Evolutionary conservation across 2,113 vertebrate species (phyloP).

Genomic region (Ochotona princeps): DNA sequence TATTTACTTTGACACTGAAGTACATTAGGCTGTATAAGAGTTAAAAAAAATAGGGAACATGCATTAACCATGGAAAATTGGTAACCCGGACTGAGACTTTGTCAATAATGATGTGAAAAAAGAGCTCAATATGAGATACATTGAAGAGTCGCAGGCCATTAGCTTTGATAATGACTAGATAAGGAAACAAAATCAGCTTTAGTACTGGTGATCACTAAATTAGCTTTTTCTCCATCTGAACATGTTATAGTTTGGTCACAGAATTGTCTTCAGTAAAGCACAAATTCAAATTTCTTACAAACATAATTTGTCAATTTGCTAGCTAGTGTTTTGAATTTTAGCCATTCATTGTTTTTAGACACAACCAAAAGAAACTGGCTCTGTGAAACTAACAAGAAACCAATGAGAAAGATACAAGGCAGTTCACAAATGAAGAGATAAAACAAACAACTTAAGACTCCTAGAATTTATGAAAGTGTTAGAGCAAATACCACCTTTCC

Average conservation of each 20-base stretch:
- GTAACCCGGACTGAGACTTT: background rate
- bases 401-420: background rate
- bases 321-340: slow-evolving; percentile 9
- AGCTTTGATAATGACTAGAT: background rate
- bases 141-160: background rate
- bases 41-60: background rate
- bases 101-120: background rate
- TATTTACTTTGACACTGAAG: background rate
- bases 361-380: background rate
- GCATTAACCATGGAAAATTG: background rate
- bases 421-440: background rate
- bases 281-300: background rate
- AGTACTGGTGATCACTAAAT: background rate
- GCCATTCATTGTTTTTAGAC: background rate
- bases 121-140: background rate
- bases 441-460: background rate
- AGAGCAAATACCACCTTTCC: background rate
- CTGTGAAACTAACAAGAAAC: background rate
- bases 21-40: background rate
- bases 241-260: background rate
- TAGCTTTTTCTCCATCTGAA: background rate
- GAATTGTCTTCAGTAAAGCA: background rate
- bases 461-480: background rate
- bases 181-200: background rate
- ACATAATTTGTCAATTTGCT: background rate